phyloP scores from a whole-genome alignment of 2,888 invertebrate species.

The Nephrotoma flavescens region DNA sequence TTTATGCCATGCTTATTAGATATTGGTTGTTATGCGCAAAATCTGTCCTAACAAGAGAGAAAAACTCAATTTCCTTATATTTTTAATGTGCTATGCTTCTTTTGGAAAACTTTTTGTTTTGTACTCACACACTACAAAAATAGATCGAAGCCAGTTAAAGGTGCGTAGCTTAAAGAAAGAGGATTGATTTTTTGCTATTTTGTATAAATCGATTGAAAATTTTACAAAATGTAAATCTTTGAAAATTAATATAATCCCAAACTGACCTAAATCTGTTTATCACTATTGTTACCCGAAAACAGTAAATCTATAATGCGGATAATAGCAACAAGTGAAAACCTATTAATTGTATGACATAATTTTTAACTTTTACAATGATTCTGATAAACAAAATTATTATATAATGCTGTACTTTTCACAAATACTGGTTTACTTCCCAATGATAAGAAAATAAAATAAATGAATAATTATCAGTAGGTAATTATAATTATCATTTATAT shows the following conservation, averaged over 20 bases:
- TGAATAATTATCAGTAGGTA: neutral
- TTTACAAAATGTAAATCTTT: neutral
- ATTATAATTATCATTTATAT: neutral
- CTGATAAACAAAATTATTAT: neutral
- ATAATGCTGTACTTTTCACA: neutral
- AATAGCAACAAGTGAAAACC: neutral
- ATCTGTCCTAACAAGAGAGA: neutral
- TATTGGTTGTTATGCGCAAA: neutral
- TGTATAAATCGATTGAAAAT: neutral
- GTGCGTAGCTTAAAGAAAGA: neutral
- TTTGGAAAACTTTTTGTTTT: neutral
- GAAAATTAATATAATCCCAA: neutral
- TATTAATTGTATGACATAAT: neutral
- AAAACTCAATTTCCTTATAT: neutral
- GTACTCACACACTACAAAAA: neutral
- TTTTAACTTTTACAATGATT: neutral
- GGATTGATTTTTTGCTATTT: neutral
- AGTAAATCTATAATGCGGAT: neutral
- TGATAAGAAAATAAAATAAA: neutral
- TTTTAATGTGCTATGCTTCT: neutral
- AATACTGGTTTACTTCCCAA: neutral
- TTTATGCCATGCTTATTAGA: neutral
- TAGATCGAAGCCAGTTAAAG: neutral
- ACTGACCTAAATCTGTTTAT: neutral
- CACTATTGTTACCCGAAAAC: neutral